Evolutionary conservation across 1,140 invertebrate species (phyloP), one percentile per base, ranked within the genome.

Genomic region (Drosophila subpulchrella): DNA sequence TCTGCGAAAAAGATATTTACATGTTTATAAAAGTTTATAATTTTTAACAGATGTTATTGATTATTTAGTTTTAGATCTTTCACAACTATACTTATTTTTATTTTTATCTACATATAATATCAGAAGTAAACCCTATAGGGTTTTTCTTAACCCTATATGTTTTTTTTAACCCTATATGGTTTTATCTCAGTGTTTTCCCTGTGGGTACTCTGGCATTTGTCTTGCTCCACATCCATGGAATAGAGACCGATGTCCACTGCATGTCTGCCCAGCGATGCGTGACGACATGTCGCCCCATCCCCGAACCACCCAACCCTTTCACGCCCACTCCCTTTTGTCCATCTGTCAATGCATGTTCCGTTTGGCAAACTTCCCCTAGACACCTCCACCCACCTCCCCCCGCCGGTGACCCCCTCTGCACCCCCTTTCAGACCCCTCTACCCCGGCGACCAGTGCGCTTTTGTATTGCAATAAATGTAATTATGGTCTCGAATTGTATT

Each of bases 391-490:
- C 58, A 17, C 13, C n/a, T 3, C 12, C 12, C 1, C 38, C 42
- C 46, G 12, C 13, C 11, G 32, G 34, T 55, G 20, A 20, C 20
- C 42, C 46, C 53, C n/a, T 5, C 61, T 32, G 17, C n/a, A 20
- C 20, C 20, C 20, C 20, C 20, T 20, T 12, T 5, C 61, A 32
- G 17, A 20, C 42, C 46, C 53, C n/a, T 5, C 61, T 38, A n/a
- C 51, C 24, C 30, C 24, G 46, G 34, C 59, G 38, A 46, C 15
- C 41, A 32, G 51, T 73, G 62, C 42, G 72, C 80, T 79, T 81
- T 81, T 86, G 75, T 86, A 62, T 56, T 50, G 77, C 84, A 89
- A 89, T 89, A 84, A 89, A 84, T 89, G 74, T 75, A 89, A 89
- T 89, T 90, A 81, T 72, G 84, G 82, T 81, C 63, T 75, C 58